phyloP scores from a whole-genome alignment of 1,140 invertebrate species.

The Ceratosolen fusciceps region DNA sequence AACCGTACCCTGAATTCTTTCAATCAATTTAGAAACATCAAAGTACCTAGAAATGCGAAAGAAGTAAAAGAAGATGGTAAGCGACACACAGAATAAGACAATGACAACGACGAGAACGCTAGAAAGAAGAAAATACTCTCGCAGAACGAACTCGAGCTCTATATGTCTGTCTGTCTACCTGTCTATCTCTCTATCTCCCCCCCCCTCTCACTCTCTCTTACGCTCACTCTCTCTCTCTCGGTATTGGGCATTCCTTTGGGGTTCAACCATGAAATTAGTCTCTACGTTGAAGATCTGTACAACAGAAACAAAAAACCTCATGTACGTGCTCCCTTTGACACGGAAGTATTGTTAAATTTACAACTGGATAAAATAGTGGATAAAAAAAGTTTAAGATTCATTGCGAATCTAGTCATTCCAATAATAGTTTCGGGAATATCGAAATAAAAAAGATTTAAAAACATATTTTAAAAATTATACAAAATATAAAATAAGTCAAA shows the following conservation, averaged over 20 bases:
- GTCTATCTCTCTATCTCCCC: background rate
- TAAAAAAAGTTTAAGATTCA: conserved; percentile 13
- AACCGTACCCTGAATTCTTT: conserved; percentile 70
- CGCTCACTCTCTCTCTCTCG: conserved; percentile 9
- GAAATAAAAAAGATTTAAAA: no score
- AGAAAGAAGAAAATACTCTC: conserved; percentile 45
- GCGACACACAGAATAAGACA: conserved; percentile 50
- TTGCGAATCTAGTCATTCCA: background rate
- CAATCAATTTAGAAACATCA: conserved; percentile 74
- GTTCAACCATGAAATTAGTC: conserved; percentile 69
- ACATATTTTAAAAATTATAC: no score
- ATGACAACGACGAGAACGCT: conserved; percentile 39
- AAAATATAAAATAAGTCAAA: no score
- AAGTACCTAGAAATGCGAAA: conserved; percentile 66
- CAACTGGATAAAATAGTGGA: conserved; percentile 29
- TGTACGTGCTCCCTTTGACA: conserved; percentile 36
- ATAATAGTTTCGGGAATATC: no score
- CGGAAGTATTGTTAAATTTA: conserved; percentile 44
- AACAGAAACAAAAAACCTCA: conserved; percentile 67
- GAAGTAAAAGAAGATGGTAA: conserved; percentile 57
- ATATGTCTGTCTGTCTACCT: no score
- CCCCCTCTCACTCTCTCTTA: conserved; percentile 13
- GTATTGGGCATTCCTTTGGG: conserved; percentile 65
- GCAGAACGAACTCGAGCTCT: conserved; percentile 18
- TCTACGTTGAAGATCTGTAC: conserved; percentile 67